Percentiles rank a stretch among this genome's conserved stretches.
These are phyloP conservation scores for Caenorhabditis sulstoni DNA, from an alignment of 2,888 invertebrate genomes.

Conservation along the genomic window DNA sequence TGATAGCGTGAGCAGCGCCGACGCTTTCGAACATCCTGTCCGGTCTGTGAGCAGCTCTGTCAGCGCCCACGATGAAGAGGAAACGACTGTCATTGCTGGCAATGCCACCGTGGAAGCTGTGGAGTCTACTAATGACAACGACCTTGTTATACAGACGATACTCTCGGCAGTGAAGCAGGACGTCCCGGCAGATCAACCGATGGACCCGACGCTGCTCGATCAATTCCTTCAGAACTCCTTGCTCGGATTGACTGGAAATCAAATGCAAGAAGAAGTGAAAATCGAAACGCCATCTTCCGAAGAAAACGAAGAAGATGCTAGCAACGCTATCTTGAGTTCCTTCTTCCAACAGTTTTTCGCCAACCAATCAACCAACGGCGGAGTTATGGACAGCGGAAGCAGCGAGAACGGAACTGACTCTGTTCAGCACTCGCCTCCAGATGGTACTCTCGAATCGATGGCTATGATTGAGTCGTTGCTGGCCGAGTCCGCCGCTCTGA, in stretches of 20 bases:
- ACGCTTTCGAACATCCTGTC: slow-evolving; percentile 28
- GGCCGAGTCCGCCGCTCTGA: slow-evolving; percentile 21
- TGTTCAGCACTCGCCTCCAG: slow-evolving; percentile 33
- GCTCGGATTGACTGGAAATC: neutral
- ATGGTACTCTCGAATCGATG: slow-evolving; percentile 12
- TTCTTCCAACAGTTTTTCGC: slow-evolving; percentile 26
- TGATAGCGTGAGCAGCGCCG: slow-evolving; percentile 12
- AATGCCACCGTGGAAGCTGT: slow-evolving; percentile 4
- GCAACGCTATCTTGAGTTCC: neutral
- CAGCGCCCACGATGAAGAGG: slow-evolving; percentile 31
- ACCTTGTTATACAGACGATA: slow-evolving; percentile 45
- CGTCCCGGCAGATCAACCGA: neutral
- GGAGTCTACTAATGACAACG: slow-evolving; percentile 17
- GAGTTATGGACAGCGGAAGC: neutral
- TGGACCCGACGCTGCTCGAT: slow-evolving; percentile 15
- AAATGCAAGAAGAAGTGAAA: neutral
- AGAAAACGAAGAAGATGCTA: slow-evolving; percentile 14
- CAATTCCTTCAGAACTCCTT: slow-evolving; percentile 26
- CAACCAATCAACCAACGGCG: neutral
- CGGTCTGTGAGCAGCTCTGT: slow-evolving; percentile 45
- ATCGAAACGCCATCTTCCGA: slow-evolving; percentile 6
- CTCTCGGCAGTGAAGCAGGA: slow-evolving; percentile 5
- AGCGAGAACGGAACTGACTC: slow-evolving; percentile 16
- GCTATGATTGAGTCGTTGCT: slow-evolving; percentile 36
- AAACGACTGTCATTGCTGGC: slow-evolving; percentile 19